Evolutionary conservation across 2,888 invertebrate species (phyloP).

Genomic region (Acronicta leporina): DNA sequence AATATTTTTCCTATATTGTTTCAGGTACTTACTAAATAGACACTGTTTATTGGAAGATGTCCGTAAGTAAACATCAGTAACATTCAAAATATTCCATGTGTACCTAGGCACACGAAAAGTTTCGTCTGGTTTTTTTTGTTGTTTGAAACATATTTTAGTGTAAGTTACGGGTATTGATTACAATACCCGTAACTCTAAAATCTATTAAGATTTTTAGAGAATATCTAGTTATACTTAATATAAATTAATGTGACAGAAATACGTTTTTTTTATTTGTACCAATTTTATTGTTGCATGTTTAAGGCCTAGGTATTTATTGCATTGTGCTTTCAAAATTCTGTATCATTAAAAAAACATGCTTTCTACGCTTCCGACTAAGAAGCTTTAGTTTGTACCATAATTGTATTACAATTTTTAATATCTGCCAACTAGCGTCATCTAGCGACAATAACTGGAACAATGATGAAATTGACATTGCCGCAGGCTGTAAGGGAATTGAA

Average conservation of each 20-base stretch:
- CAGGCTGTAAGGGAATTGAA: not conserved
- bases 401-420: not conserved
- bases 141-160: too few relatives aligned
- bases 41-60: conserved; percentile 29
- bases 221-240: too few relatives aligned
- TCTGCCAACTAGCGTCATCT: conserved; percentile 44
- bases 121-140: not conserved
- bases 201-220: too few relatives aligned
- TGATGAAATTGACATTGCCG: not conserved
- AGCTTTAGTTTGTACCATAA: not conserved
- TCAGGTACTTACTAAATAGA: conserved; percentile 58
- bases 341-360: too few relatives aligned
- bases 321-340: too few relatives aligned
- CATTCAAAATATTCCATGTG: conserved; percentile 4
- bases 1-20: conserved; percentile 49
- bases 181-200: too few relatives aligned
- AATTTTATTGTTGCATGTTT: too few relatives aligned
- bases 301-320: too few relatives aligned
- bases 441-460: conserved; percentile 28
- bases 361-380: too few relatives aligned
- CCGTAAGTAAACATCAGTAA: conserved; percentile 31
- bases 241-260: too few relatives aligned
- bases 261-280: too few relatives aligned
- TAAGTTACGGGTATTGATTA: too few relatives aligned
- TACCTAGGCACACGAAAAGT: not conserved